Conservation (phyloP, 2,888 invertebrate genomes). For the Lathronympha strigana region DNA sequence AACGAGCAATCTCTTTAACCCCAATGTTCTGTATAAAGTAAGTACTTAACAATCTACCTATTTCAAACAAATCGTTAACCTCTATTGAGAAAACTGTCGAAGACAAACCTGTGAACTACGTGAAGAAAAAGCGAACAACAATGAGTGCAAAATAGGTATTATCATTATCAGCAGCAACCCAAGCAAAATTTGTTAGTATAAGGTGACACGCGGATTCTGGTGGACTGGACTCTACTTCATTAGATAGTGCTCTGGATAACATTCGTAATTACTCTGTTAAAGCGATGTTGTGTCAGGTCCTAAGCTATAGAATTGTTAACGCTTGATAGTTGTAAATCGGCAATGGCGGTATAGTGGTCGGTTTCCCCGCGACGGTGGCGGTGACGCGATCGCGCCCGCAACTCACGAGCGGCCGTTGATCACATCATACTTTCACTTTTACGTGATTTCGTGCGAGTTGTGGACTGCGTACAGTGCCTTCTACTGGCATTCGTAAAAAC, state of each 20-base stretch:
- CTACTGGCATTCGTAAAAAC: background rate
- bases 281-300: too few species aligned
- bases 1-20: constrained; percentile 33
- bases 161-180: too few species aligned
- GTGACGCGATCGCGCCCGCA: constrained; percentile 46
- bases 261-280: too few species aligned
- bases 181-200: too few species aligned
- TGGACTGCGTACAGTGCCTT: constrained; percentile 46
- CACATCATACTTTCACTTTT: constrained; percentile 82
- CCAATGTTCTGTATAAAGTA: constrained; percentile 14
- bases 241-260: too few species aligned
- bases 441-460: constrained; percentile 72
- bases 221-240: too few species aligned
- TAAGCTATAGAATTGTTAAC: background rate
- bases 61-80: constrained; percentile 28
- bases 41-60: constrained; percentile 25
- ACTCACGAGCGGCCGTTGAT: constrained; percentile 57
- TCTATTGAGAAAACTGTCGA: constrained; percentile 8
- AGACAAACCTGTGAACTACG: background rate
- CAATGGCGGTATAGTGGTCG: constrained; percentile 8
- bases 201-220: too few species aligned
- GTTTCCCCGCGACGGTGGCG: constrained; percentile 27
- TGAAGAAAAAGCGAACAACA: background rate
- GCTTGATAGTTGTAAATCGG: background rate
- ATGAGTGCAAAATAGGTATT: background rate